Evolutionary conservation across 2,888 invertebrate species (phyloP).

Genomic region (Bugulina stolonifera): DNA sequence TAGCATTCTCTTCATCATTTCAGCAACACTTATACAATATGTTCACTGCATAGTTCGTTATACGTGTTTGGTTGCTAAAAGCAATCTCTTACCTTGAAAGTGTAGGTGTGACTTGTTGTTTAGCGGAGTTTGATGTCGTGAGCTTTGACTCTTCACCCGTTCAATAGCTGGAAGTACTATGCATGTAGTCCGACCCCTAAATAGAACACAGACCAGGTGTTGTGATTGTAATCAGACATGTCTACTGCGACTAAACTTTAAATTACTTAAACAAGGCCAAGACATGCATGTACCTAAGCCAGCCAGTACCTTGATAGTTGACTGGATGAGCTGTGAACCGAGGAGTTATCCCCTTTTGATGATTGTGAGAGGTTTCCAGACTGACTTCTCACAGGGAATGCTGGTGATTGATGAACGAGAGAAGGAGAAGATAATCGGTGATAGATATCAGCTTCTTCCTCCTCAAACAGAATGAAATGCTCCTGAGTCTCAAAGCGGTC

Average conservation of each 20-base stretch:
- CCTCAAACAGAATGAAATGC: neutral
- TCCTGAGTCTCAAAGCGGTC: constrained; percentile 12
- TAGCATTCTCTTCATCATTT: too few relatives aligned
- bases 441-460: neutral
- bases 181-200: neutral
- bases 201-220: too few relatives aligned
- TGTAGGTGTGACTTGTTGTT: neutral
- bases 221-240: too few relatives aligned
- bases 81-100: neutral
- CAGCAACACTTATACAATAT: too few relatives aligned
- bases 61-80: too few relatives aligned
- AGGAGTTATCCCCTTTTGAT: neutral
- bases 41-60: too few relatives aligned
- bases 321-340: neutral
- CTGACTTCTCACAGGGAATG: neutral
- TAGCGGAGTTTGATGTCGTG: neutral
- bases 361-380: neutral
- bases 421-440: neutral
- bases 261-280: too few relatives aligned
- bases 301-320: too few relatives aligned
- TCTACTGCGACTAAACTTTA: too few relatives aligned
- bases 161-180: neutral
- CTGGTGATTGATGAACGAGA: neutral
- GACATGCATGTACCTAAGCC: neutral
- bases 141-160: neutral